phyloP scores from a whole-genome alignment of 2,797 vertebrate genomes.

The Hypotaenidia philippensis region DNA sequence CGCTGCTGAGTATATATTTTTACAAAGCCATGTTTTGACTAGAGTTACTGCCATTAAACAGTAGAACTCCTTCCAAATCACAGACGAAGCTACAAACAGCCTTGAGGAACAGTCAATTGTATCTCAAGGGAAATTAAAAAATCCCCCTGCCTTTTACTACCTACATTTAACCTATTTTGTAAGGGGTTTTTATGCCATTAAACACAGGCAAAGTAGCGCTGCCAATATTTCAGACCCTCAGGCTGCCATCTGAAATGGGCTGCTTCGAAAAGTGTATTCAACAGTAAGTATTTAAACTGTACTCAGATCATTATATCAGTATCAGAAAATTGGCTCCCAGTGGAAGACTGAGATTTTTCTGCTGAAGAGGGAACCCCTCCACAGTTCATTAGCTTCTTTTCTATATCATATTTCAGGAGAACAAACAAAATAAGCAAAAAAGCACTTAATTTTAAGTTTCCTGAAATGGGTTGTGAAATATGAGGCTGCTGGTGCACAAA shows the following conservation, averaged over 20 bases:
- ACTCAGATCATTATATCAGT: not conserved
- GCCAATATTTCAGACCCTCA: not conserved
- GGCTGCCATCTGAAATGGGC: not conserved
- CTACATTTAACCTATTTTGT: not conserved
- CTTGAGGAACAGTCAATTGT: not conserved
- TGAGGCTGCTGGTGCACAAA: not conserved
- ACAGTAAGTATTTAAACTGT: not conserved
- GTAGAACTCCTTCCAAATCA: slow-evolving; percentile 14
- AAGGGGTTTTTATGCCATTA: not conserved
- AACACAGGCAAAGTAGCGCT: not conserved
- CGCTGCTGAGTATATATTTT: not conserved
- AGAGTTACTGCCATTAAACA: not conserved
- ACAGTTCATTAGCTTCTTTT: not conserved
- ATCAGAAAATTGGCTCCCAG: not conserved
- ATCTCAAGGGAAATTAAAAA: slow-evolving; percentile 53
- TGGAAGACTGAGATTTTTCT: not conserved
- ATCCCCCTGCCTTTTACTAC: not conserved
- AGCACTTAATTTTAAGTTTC: not conserved
- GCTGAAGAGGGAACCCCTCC: not conserved
- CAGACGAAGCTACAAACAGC: not conserved
- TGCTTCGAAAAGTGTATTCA: not conserved
- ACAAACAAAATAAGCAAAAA: not conserved
- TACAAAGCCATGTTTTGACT: not conserved
- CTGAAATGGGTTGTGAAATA: not conserved
- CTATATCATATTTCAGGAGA: not conserved